Base-by-base conservation (phyloP, 2,888 invertebrate species). In the Anagyrus pseudococci region DNA sequence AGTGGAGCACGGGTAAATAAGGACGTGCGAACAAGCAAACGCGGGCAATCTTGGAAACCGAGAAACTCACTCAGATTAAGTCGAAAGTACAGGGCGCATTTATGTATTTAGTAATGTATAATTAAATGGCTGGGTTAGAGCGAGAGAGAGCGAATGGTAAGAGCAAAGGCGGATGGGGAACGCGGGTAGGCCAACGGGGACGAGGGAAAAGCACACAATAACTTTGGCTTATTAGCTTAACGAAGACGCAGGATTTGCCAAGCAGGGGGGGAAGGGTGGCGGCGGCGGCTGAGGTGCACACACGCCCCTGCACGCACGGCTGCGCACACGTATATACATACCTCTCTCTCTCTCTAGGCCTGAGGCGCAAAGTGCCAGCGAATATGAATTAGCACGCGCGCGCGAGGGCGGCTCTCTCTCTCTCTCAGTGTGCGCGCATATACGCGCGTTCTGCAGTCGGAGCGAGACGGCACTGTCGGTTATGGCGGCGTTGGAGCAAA, bases 311-410 rank as follows among this genome's bases (percentile, higher is more conserved):
- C 19, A 26, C 25, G 46, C 17, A 41, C 40, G 20, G 41, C 26
- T 25, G 58, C 20, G 4, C 20, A 33, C 40, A 17, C n/a, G n/a
- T n/a, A n/a, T n/a, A n/a, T n/a, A 55, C 29, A 47, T n/a, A 19
- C 25, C 2, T 7, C 25, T 4, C 4, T 4, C 17, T 19, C 26
- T n/a, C 15, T 2, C n/a, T 37, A 37, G 1, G 25, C 33, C 4
- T 19, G 7, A 15, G 13, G 3, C 26, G 57, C 41, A 40, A 56
- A 48, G 37, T 13, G 15, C 37, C 37, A 46, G 33, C 20, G 29
- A 19, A 22, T 33, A 59, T 55, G 60, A 61, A 61, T 60, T 47
- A 61, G 49, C 54, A 19, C n/a, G n/a, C n/a, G n/a, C n/a, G n/a
- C n/a, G 3, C 2, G 29, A 10, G 29, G 29, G 29, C 4, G 33